Evolutionary conservation across 2,113 vertebrate genomes (phyloP).

Genomic region (Percina caprodes): DNA sequence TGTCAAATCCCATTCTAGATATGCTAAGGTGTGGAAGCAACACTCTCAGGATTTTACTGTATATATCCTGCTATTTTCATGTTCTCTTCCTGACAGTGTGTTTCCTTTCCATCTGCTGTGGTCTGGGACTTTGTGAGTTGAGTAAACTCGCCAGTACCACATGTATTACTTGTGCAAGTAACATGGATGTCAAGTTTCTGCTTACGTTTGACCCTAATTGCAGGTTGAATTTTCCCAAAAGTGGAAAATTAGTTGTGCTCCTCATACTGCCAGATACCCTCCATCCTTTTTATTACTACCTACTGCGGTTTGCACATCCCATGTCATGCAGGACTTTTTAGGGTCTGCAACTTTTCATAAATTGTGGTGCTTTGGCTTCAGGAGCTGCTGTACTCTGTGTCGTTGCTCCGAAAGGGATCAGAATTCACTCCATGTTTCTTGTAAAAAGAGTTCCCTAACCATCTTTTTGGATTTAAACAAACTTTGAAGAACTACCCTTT

Average conservation of each 20-base stretch:
- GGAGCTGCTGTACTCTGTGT: neutral
- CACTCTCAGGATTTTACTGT: conserved; percentile 21
- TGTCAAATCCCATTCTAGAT: conserved; percentile 19
- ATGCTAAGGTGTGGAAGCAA: conserved; percentile 45
- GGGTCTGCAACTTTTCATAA: conserved; percentile 53
- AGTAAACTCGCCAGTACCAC: conserved; percentile 29
- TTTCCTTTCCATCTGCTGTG: conserved; percentile 36
- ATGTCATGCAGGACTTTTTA: conserved; percentile 44
- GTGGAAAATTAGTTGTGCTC: conserved; percentile 68
- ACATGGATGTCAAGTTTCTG: conserved; percentile 61
- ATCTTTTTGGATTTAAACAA: conserved; percentile 2
- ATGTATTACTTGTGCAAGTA: conserved; percentile 55
- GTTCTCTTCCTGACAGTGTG: conserved; percentile 32
- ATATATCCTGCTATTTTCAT: conserved; percentile 18
- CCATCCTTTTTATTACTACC: conserved; percentile 65
- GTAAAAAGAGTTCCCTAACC: neutral
- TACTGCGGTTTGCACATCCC: conserved; percentile 56
- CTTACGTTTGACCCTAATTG: conserved; percentile 56
- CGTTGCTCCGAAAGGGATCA: conserved; percentile 1
- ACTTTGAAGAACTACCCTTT: conserved; percentile 13
- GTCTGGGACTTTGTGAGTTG: conserved; percentile 3
- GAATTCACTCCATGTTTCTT: neutral
- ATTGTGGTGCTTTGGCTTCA: conserved; percentile 19
- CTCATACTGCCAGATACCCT: conserved; percentile 50
- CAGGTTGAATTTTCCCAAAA: conserved; percentile 59